A percentile compares a stretch with the other conserved stretches of the same genome.
phyloP scores from a whole-genome alignment of 35 echinoderm and acorn worm species.

The Apostichopus japonicus region DNA sequence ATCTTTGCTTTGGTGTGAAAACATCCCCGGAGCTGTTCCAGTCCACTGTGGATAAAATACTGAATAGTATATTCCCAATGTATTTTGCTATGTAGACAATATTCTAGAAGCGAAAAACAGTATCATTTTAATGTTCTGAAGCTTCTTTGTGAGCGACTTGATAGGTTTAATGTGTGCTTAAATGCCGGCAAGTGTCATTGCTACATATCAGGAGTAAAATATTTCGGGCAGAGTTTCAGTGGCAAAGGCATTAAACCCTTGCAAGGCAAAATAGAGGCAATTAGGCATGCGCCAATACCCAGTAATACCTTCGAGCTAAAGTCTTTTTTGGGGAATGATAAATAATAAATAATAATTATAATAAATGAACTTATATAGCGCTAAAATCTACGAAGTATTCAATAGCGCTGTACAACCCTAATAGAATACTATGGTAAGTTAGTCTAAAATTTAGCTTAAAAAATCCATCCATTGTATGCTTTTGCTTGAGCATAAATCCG shows the following conservation, averaged over 20 bases:
- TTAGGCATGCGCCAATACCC: not conserved
- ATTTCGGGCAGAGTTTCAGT: not conserved
- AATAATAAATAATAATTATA: no score
- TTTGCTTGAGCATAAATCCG: not conserved
- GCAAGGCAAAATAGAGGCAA: conserved; percentile 1
- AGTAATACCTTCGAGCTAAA: not conserved
- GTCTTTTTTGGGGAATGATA: conserved; percentile 14
- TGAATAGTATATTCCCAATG: conserved; percentile 49
- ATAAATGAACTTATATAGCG: no score
- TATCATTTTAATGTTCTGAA: conserved; percentile 19
- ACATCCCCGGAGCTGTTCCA: conserved; percentile 12
- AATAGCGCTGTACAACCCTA: no score
- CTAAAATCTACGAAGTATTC: no score
- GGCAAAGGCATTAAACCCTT: not conserved
- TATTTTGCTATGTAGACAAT: conserved; percentile 65
- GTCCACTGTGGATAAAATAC: conserved; percentile 62
- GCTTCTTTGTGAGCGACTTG: not conserved
- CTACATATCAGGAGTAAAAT: not conserved
- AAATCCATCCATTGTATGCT: not conserved
- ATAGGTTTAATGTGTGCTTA: not conserved
- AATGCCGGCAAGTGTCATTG: not conserved
- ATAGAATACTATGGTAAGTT: conserved; percentile 68
- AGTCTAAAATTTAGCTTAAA: conserved; percentile 32
- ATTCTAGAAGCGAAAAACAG: conserved; percentile 43
- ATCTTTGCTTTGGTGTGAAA: conserved; percentile 13